phyloP scores from a whole-genome alignment of 2,888 invertebrate genomes.

The Gryllus longicercus region DNA sequence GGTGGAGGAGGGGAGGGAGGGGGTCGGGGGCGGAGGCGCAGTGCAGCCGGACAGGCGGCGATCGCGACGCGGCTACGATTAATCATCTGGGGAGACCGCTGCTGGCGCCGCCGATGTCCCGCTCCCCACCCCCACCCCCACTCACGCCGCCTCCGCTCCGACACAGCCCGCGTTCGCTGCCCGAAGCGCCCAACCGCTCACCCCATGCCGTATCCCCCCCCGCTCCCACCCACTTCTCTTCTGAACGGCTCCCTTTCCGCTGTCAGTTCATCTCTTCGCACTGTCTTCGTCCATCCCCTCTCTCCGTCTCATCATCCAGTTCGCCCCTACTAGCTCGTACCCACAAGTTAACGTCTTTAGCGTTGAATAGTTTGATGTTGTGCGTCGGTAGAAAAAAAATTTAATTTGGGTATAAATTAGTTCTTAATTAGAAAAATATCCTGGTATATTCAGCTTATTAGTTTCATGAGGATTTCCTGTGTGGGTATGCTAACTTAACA shows the following conservation, averaged over 20 bases:
- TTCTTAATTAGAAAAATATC: too few relatives aligned
- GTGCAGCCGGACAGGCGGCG: neutral
- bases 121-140: neutral
- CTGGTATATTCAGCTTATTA: too few relatives aligned
- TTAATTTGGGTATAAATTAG: too few relatives aligned
- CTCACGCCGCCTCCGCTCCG: neutral
- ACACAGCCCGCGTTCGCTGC: neutral
- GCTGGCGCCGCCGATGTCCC: neutral
- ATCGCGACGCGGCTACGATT: neutral
- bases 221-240: neutral
- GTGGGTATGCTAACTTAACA: too few relatives aligned
- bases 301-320: too few relatives aligned
- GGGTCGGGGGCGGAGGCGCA: neutral
- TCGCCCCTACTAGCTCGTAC: too few relatives aligned
- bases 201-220: neutral
- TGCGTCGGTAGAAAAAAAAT: too few relatives aligned
- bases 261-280: too few relatives aligned
- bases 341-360: too few relatives aligned
- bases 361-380: too few relatives aligned
- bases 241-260: neutral
- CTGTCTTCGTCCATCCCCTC: too few relatives aligned
- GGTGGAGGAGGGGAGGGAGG: neutral
- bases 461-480: too few relatives aligned
- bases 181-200: neutral
- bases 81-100: constrained; percentile 17